These are phyloP conservation scores for Diplodus sargus DNA, from an alignment of 2,797 vertebrate genomes.

Conservation along the genomic window DNA sequence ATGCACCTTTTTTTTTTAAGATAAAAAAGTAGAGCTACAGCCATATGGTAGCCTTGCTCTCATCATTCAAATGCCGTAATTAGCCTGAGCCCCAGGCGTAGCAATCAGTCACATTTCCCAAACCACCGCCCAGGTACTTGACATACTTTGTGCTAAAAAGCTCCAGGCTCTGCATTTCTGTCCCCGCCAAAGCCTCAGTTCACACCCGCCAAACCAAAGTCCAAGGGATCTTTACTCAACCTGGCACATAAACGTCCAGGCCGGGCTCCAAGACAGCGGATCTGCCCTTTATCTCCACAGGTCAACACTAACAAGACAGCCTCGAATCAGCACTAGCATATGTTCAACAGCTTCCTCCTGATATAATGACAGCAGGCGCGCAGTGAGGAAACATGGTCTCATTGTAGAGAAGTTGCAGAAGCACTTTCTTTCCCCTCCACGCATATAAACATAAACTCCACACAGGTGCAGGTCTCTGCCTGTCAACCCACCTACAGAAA, in stretches of 20 bases:
- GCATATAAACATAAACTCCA: background rate
- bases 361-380: background rate
- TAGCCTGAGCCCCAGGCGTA: background rate
- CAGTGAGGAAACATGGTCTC: background rate
- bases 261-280: conserved; percentile 59
- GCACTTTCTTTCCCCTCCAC: background rate
- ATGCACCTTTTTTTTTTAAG: no score
- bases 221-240: conserved; percentile 17
- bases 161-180: background rate
- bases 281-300: conserved; percentile 16
- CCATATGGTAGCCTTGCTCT: background rate
- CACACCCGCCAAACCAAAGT: conserved; percentile 19
- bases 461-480: conserved; percentile 43
- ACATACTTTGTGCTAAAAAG: background rate
- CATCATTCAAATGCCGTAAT: background rate
- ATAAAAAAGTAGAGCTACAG: background rate
- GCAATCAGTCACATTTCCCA: background rate
- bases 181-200: background rate
- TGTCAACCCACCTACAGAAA: conserved; percentile 37
- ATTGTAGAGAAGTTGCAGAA: background rate
- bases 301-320: background rate
- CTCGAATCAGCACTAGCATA: background rate
- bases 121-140: background rate
- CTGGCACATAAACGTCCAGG: conserved; percentile 49
- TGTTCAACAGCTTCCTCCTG: no score